phyloP scores from a whole-genome alignment of 1,140 invertebrate species.

The Hirudo medicinalis region DNA sequence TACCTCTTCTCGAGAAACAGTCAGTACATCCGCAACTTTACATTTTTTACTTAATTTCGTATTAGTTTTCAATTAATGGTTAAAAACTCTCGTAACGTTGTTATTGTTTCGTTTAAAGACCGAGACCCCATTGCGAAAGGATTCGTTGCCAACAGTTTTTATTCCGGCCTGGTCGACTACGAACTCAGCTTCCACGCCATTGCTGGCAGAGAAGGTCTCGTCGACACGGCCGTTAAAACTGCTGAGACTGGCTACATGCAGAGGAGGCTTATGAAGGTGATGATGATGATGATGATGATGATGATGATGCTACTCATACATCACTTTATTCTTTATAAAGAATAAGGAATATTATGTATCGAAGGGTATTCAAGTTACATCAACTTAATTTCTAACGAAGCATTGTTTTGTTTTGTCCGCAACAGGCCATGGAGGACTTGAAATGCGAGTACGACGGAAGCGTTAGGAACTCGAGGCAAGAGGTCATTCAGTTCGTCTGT shows the following conservation, averaged over 20 bases:
- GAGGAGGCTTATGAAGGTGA: slow-evolving; percentile 74
- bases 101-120: slow-evolving; percentile 42
- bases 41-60: too few relatives aligned
- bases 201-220: slow-evolving; percentile 87
- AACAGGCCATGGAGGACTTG: slow-evolving; percentile 75
- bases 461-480: slow-evolving; percentile 80
- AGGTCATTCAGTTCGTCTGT: slow-evolving; percentile 85
- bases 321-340: too few relatives aligned
- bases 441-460: slow-evolving; percentile 91
- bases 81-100: too few relatives aligned
- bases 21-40: slow-evolving; percentile 36
- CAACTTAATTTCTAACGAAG: too few relatives aligned
- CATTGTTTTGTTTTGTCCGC: too few relatives aligned
- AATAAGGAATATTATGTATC: too few relatives aligned
- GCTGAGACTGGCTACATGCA: slow-evolving; percentile 97
- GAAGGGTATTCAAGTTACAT: too few relatives aligned
- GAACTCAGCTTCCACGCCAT: slow-evolving; percentile 99
- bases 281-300: too few relatives aligned
- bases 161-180: slow-evolving; percentile 82
- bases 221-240: slow-evolving; percentile 98
- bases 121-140: slow-evolving; percentile 83
- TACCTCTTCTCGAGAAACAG: slow-evolving; percentile 79
- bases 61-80: too few relatives aligned
- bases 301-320: too few relatives aligned
- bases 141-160: slow-evolving; percentile 97